Evolutionary conservation across 2,797 vertebrate species (phyloP).

Genomic region (Urosaurus nigricauda): DNA sequence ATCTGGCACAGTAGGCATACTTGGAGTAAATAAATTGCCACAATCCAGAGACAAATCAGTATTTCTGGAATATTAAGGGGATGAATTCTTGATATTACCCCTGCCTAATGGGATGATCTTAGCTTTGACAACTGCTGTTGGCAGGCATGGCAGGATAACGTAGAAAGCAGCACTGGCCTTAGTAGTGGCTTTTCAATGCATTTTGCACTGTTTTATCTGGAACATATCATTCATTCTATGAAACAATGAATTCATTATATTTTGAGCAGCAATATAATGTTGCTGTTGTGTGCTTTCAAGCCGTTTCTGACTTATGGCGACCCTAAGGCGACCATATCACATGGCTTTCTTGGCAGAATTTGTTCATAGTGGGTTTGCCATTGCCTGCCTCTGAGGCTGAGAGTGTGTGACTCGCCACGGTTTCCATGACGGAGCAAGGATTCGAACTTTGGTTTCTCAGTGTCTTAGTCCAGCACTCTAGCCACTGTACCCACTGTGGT

Average conservation of each 20-base stretch:
- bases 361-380: too few relatives aligned
- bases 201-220: neutral
- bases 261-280: neutral
- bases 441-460: too few relatives aligned
- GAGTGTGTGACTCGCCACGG: too few relatives aligned
- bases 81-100: neutral
- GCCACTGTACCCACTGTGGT: neutral
- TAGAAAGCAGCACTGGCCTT: neutral
- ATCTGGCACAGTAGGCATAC: neutral
- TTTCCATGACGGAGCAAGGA: too few relatives aligned
- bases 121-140: neutral
- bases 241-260: neutral
- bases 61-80: neutral
- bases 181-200: neutral
- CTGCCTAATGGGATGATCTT: too few relatives aligned
- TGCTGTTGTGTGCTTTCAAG: neutral
- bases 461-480: too few relatives aligned
- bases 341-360: too few relatives aligned
- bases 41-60: neutral
- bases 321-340: too few relatives aligned
- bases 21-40: neutral
- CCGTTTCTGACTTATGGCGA: too few relatives aligned
- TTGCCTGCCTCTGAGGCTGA: too few relatives aligned
- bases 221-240: neutral
- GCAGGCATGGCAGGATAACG: neutral